Conservation (phyloP, 2,888 invertebrate species). For the Mesopsocus fuscifrons region DNA sequence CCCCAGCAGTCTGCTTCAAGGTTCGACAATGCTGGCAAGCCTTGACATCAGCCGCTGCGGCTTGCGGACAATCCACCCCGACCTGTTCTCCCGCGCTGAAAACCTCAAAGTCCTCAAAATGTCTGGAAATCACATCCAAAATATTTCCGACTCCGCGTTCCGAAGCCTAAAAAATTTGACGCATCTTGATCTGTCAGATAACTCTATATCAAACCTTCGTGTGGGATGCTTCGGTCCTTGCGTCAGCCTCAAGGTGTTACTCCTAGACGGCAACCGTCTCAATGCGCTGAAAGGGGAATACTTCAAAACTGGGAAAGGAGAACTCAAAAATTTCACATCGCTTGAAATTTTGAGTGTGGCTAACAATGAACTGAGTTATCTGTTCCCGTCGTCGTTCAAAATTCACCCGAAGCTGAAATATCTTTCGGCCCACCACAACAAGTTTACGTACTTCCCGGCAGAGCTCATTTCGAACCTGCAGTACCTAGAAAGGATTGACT, state of each 20-base stretch:
- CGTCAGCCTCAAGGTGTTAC: conserved; percentile 49
- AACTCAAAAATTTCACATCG: conserved; percentile 22
- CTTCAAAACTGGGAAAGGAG: conserved; percentile 47
- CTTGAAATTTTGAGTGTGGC: conserved; percentile 64
- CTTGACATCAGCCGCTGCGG: conserved; percentile 58
- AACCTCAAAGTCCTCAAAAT: conserved; percentile 48
- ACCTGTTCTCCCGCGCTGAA: conserved; percentile 45
- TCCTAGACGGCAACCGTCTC: conserved; percentile 55
- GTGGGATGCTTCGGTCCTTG: conserved; percentile 60
- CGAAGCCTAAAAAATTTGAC: conserved; percentile 55
- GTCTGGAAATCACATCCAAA: conserved; percentile 51
- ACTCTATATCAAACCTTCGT: conserved; percentile 54
- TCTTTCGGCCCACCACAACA: conserved; percentile 53
- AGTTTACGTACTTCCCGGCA: conserved; percentile 68
- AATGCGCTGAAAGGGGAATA: conserved; percentile 67
- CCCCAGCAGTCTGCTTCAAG: conserved; percentile 43
- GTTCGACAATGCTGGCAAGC: conserved; percentile 43
- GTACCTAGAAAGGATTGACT: conserved; percentile 53
- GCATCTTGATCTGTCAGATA: conserved; percentile 46
- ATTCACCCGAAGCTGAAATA: conserved; percentile 59
- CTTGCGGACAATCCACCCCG: conserved; percentile 49
- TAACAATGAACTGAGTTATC: conserved; percentile 57
- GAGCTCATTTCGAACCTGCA: conserved; percentile 63
- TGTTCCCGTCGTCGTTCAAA: conserved; percentile 69
- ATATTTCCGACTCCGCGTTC: conserved; percentile 59